phyloP scores from a whole-genome alignment of 2,888 invertebrate genomes.

The Caenorhabditis uteleia region DNA sequence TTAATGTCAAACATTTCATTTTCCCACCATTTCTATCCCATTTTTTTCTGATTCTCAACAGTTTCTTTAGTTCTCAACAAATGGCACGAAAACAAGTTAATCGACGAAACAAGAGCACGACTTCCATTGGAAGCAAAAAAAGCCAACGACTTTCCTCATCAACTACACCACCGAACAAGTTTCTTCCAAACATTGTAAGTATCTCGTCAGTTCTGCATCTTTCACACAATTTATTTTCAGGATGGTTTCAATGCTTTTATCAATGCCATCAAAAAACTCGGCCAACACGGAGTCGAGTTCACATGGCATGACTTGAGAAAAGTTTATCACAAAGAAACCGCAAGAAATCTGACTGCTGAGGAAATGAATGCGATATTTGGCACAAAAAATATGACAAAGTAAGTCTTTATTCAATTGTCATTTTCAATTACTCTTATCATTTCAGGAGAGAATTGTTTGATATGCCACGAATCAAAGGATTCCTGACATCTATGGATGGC shows the following conservation, averaged over 20 bases:
- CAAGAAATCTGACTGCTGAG: slow-evolving; percentile 28
- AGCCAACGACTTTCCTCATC: slow-evolving; percentile 11
- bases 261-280: slow-evolving; percentile 7
- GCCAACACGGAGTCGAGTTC: slow-evolving; percentile 20
- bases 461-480: slow-evolving; percentile 13
- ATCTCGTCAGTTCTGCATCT: neutral
- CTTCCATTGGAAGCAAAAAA: slow-evolving; percentile 21
- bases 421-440: neutral
- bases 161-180: slow-evolving; percentile 3
- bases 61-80: slow-evolving; percentile 1
- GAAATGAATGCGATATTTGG: slow-evolving; percentile 33
- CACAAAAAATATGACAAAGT: slow-evolving; percentile 28
- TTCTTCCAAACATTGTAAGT: slow-evolving; percentile 23
- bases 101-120: slow-evolving; percentile 25
- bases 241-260: slow-evolving; percentile 29
- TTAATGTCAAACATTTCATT: no score
- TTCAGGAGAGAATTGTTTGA: slow-evolving; percentile 29
- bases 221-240: slow-evolving; percentile 1
- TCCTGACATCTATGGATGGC: slow-evolving; percentile 24
- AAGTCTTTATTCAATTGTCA: neutral
- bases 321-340: slow-evolving; percentile 31
- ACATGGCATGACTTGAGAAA: slow-evolving; percentile 40
- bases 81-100: slow-evolving; percentile 22
- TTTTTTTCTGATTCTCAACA: no score
- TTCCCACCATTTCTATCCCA: no score